phyloP scores from a whole-genome alignment of 2,113 vertebrate genomes.

The Odocoileus hemionus region DNA sequence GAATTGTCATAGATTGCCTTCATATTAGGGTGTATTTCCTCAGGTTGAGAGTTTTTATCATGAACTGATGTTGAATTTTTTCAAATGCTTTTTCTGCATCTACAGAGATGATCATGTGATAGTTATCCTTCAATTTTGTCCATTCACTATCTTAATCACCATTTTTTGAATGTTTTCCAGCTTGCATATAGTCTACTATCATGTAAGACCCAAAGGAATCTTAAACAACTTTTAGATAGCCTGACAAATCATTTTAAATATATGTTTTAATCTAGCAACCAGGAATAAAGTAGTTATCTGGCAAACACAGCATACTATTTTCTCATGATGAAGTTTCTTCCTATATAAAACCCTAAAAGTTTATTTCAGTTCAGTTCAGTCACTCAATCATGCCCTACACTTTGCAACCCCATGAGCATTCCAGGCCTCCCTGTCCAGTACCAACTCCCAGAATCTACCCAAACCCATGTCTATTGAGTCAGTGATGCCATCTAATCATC shows the following conservation, averaged over 20 bases:
- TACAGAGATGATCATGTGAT: background rate
- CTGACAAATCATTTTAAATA: background rate
- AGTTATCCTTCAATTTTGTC: background rate
- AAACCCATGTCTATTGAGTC: too few species aligned
- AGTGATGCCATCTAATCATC: too few species aligned
- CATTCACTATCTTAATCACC: background rate
- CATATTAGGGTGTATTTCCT: background rate
- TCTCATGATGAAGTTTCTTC: background rate
- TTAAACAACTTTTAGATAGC: background rate
- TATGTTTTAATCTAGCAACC: background rate
- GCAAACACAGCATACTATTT: background rate
- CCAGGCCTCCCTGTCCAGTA: too few species aligned
- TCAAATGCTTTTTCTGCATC: background rate
- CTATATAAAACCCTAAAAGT: background rate
- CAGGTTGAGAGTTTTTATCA: background rate
- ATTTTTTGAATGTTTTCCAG: background rate
- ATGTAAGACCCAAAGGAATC: background rate
- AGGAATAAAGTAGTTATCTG: background rate
- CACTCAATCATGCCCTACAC: too few species aligned
- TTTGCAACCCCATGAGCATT: too few species aligned
- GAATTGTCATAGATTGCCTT: background rate
- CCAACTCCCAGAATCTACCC: rapidly evolving
- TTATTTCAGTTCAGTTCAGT: background rate
- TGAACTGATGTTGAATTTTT: background rate
- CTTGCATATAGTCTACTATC: background rate